Percentiles rank a stretch among this genome's conserved stretches.
These are phyloP conservation scores for Dicranocentrus wangi DNA, from an alignment of 2,888 invertebrate genomes.

Conservation along the genomic window DNA sequence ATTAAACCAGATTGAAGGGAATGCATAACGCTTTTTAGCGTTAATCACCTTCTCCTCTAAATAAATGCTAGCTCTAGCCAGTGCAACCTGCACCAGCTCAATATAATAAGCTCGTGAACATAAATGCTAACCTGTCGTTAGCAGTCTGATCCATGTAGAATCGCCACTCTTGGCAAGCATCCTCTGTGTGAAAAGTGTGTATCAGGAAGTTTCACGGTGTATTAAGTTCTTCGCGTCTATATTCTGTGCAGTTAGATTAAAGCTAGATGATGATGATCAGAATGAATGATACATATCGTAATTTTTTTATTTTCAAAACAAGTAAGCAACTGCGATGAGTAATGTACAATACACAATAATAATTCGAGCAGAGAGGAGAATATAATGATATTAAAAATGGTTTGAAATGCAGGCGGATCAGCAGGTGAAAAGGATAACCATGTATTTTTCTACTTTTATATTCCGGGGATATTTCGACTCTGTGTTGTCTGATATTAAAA, in stretches of 20 bases:
- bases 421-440: slow-evolving; percentile 53
- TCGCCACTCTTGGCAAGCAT: neutral
- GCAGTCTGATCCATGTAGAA: slow-evolving; percentile 8
- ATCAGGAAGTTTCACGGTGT: slow-evolving; percentile 60
- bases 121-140: too few species aligned
- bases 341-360: slow-evolving; percentile 16
- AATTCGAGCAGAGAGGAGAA: too few species aligned
- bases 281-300: slow-evolving; percentile 42
- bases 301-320: slow-evolving; percentile 25
- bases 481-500: too few species aligned
- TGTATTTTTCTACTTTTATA: neutral
- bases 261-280: slow-evolving; percentile 21
- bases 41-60: slow-evolving; percentile 16
- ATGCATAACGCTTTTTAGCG: slow-evolving; percentile 43
- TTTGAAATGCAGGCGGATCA: slow-evolving; percentile 45
- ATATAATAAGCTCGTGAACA: too few species aligned
- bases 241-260: slow-evolving; percentile 46
- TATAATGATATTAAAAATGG: slow-evolving; percentile 13
- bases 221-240: neutral
- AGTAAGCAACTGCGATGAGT: slow-evolving; percentile 49
- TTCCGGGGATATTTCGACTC: too few species aligned
- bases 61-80: slow-evolving; percentile 24
- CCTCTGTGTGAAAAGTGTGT: slow-evolving; percentile 32
- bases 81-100: neutral
- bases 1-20: slow-evolving; percentile 34